Evolutionary conservation across 2,113 vertebrate genomes (phyloP).

Genomic region (Scomber colias): DNA sequence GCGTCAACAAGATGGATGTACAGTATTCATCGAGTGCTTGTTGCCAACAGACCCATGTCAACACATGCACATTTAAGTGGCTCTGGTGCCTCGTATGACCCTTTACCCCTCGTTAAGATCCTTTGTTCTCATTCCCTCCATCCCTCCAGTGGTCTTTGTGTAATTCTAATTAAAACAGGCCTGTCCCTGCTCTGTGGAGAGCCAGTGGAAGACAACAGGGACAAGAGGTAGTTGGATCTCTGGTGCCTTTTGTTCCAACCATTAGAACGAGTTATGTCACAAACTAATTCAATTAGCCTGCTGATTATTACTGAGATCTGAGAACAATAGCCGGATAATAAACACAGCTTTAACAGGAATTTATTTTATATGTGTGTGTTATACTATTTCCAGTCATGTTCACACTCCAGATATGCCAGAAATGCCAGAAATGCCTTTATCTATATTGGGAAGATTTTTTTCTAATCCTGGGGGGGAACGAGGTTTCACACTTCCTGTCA

Average conservation of each 20-base stretch:
- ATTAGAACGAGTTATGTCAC: slow-evolving; percentile 62
- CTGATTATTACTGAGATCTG: slow-evolving; percentile 46
- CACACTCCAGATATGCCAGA: neutral
- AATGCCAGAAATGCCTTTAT: neutral
- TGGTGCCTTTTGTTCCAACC: slow-evolving; percentile 29
- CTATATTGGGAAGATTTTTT: slow-evolving; percentile 16
- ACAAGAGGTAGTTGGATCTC: slow-evolving; percentile 64
- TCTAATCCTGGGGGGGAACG: neutral
- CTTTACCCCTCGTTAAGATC: slow-evolving; percentile 38
- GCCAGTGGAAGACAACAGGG: slow-evolving; percentile 17
- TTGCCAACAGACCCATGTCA: slow-evolving; percentile 8
- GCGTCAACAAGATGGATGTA: slow-evolving; percentile 1
- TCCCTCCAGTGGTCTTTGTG: slow-evolving; percentile 22
- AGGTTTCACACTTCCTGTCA: neutral
- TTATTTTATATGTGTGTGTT: neutral
- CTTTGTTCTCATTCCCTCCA: slow-evolving; percentile 41
- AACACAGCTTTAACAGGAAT: slow-evolving; percentile 52
- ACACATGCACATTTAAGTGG: neutral
- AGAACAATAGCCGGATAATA: slow-evolving; percentile 57
- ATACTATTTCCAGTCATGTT: slow-evolving; percentile 1
- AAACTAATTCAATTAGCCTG: slow-evolving; percentile 65
- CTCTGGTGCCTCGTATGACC: slow-evolving; percentile 26
- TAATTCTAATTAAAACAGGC: slow-evolving; percentile 63
- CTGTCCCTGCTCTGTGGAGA: slow-evolving; percentile 12
- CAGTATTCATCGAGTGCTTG: slow-evolving; percentile 40